Base-by-base conservation (phyloP, 2,113 vertebrate genomes). In the Corvus hawaiiensis region DNA sequence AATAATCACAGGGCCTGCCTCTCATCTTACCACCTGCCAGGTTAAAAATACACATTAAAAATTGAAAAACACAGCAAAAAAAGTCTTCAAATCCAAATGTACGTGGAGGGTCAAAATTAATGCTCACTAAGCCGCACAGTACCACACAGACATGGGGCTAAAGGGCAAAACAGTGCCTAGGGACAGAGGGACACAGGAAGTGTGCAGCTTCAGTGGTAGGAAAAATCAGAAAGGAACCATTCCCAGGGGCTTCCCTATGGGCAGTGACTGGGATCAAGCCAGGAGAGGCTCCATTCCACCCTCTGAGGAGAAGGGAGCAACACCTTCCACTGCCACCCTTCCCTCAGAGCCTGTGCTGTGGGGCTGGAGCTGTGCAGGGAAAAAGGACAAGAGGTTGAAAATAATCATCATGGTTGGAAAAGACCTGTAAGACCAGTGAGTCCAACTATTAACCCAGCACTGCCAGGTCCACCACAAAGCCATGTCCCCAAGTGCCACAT, bases 331-430 rank as follows among this genome's bases (percentile, higher is more conserved):
- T 68, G 62, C 35, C 37, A 37, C 17, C 17, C 18, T 37, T 52
- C 27, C 44, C 46, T 59, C 44, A 59, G 73, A 68, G 54, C 72
- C 44, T 49, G 30, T 6, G 7, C 14, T 33, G 21, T 12, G 59
- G 27, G 7, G 20, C 8, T 0, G 0, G 21, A 17, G 21, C 37
- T 68, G 41, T 33, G 51, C 0, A 0, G 10, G 46, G 6, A 23
- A 69, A 61, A 69, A 12, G 46, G 17, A 54, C 27, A 23, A 28
- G 10, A 69, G 33, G 10, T 10, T 28, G 37, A 39, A 61, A 77
- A 28, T 22, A 27, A 46, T 37, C 54, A 27, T 33, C 48, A 28
- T 8, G 17, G 27, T 19, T 77, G 63, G 26, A 27, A 52, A 44
- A 37, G 37, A 11, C 20, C 30, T 43, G 20, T 26, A 30, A 21